A percentile compares a stretch with the other conserved stretches of the same genome.
Evolutionary conservation across 2,113 vertebrate genomes (phyloP).

Genomic region (Oenanthe oenanthe): DNA sequence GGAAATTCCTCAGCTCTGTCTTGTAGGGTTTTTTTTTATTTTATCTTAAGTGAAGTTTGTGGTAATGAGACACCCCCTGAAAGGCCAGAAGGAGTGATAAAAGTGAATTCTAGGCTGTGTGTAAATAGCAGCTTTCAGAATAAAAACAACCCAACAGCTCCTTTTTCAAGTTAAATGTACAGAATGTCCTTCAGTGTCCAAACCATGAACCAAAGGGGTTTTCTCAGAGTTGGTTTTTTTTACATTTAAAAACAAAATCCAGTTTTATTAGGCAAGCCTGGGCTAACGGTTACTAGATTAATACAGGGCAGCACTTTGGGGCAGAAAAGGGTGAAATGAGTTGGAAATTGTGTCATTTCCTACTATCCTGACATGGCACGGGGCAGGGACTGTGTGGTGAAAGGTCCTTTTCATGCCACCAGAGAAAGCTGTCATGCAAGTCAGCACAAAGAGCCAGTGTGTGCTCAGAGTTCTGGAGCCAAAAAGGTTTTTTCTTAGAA

Average conservation of each 20-base stretch:
- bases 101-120: neutral
- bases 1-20: neutral
- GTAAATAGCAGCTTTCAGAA: neutral
- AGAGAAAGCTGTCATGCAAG: slow-evolving; percentile 30
- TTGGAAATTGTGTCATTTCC: neutral
- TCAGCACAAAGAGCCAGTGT: slow-evolving; percentile 44
- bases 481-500: neutral
- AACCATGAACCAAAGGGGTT: neutral
- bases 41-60: neutral
- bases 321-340: neutral
- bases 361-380: neutral
- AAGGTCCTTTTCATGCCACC: slow-evolving; percentile 35
- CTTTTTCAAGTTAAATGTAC: neutral
- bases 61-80: neutral
- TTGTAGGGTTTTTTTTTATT: neutral
- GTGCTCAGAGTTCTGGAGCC: neutral
- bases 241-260: neutral
- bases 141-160: neutral
- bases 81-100: neutral
- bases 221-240: neutral
- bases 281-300: neutral
- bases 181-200: neutral
- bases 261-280: neutral
- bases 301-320: neutral
- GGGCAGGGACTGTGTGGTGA: neutral